Evolutionary conservation across 2,797 vertebrate species (phyloP).

Genomic region (Macropodus opercularis): DNA sequence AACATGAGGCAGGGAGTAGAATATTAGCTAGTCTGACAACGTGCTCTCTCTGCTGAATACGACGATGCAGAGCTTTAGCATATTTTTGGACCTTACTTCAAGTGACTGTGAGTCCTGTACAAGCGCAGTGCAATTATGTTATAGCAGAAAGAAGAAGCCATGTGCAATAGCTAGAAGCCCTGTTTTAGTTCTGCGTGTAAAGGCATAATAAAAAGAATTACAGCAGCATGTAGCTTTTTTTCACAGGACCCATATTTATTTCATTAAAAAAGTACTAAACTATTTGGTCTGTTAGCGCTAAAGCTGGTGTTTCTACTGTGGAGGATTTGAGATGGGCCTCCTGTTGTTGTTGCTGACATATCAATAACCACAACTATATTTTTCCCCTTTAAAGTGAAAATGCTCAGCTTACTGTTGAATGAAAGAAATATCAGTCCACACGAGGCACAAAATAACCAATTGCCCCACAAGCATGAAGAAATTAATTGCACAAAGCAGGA

Average conservation of each 20-base stretch:
- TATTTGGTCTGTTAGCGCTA: neutral
- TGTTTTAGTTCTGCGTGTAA: too few species aligned
- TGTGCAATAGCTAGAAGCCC: too few species aligned
- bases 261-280: too few species aligned
- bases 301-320: neutral
- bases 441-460: slow-evolving; percentile 2
- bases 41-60: slow-evolving; percentile 24
- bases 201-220: too few species aligned
- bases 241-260: too few species aligned
- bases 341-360: neutral
- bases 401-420: neutral
- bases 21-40: slow-evolving; percentile 39
- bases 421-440: slow-evolving; percentile 2
- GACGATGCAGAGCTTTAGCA: too few species aligned
- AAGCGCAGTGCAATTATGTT: too few species aligned
- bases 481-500: slow-evolving; percentile 19
- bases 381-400: neutral
- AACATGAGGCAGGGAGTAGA: slow-evolving; percentile 34
- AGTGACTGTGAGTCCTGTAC: neutral
- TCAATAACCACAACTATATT: slow-evolving; percentile 12
- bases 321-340: neutral
- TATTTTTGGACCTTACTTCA: too few species aligned
- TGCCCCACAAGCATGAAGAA: neutral
- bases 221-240: too few species aligned
- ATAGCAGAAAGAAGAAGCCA: too few species aligned